These are phyloP conservation scores for Rotaria socialis DNA, from an alignment of 2,888 invertebrate species.

Conservation along the genomic window DNA sequence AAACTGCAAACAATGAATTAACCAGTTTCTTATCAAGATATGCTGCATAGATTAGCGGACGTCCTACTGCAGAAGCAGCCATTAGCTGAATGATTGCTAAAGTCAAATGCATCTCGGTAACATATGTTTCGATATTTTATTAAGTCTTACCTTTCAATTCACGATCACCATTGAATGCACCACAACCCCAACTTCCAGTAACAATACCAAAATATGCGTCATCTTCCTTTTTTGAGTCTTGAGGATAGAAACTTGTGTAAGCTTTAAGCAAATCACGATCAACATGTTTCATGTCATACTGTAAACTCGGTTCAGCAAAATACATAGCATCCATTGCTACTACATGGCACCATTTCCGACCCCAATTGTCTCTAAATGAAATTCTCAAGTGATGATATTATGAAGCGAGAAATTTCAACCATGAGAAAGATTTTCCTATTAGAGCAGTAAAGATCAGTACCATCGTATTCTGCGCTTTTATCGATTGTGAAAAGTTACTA, in stretches of 20 bases:
- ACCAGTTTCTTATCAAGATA: not conserved
- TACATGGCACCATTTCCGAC: conserved; percentile 63
- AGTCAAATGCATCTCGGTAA: conserved; percentile 36
- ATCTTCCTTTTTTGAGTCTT: no score
- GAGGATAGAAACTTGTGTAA: conserved; percentile 23
- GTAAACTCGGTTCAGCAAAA: conserved; percentile 63
- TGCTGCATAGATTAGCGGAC: conserved; percentile 69
- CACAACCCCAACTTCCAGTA: conserved; percentile 92
- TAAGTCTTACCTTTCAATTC: conserved; percentile 53
- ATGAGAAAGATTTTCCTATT: no score
- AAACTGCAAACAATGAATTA: not conserved
- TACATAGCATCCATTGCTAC: conserved; percentile 83
- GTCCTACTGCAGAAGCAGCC: conserved; percentile 64
- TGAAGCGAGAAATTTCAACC: no score
- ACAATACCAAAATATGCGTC: conserved; percentile 64
- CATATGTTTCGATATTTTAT: not conserved
- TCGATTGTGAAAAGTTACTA: no score
- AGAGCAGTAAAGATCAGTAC: no score
- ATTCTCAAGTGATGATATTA: no score
- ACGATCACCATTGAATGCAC: conserved; percentile 72
- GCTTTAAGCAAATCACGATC: conserved; percentile 39
- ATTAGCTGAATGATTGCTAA: conserved; percentile 71
- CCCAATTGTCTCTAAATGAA: conserved; percentile 56
- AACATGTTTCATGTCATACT: conserved; percentile 50
- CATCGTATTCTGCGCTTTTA: no score